Base-by-base conservation (phyloP, 1,140 invertebrate species). In the Drosophila bipectinata region DNA sequence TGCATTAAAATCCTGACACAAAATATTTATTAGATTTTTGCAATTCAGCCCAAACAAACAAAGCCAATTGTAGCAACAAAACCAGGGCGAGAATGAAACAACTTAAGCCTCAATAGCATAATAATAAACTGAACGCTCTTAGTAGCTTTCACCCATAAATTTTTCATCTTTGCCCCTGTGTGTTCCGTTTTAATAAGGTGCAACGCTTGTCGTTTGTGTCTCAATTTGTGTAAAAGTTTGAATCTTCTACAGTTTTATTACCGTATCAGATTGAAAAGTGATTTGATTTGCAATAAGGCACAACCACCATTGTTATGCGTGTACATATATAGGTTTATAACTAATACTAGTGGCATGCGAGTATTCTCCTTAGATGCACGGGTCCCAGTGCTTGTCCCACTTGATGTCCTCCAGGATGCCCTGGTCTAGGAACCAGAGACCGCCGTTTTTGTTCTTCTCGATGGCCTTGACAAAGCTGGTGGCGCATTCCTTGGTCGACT, bases 401-500 rank as follows among this genome's bases (percentile, higher is more conserved):
- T 76, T 39, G 14, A 90, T 57, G 56, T 68, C 6, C 9, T 90
- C 81, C 51, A 90, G 49, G 4, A 51, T 79, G n/a, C 81, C 87
- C 39, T 77, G 14, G 30, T 90, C 87, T 51, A 88, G 45, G 15
- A 84, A 88, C 88, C 88, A 90, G 49, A 91, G 79, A 30, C 79
- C 90, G 5, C 88, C 88, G 44, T 90, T 90, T 69, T 90, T 21
- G 34, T 90, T 90, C 18, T 67, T 52, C 51, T 90, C 79, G 21
- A 91, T 90, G 15, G 88, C 88, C 77, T 89, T 83, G n/a, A 90
- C 83, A 28, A 90, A 83, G 79, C 80, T 90, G 58, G 79, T 51
- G 53, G 68, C 87, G 7, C 87, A 90, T 14, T 51, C 37, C 26
- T 32, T 12, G 1, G 72, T 71, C 2, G 72, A 52, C 49, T 88